These are phyloP conservation scores for Megatriorchis doriae DNA, from an alignment of 2,113 vertebrate genomes.

Conservation along the genomic window DNA sequence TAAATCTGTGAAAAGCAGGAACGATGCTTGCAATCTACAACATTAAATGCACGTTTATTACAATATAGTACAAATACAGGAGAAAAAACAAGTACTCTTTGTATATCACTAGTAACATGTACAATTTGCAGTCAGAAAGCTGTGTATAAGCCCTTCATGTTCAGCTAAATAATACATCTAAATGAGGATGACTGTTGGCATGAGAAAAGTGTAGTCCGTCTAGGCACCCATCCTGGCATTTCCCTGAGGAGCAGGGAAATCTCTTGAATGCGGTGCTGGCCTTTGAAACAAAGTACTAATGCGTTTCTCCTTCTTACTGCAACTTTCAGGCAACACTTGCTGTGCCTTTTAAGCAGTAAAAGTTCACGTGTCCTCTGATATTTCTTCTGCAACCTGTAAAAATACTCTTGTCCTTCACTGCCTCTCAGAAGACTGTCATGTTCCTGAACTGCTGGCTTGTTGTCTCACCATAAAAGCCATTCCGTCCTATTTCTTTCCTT, in stretches of 20 bases:
- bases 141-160: not conserved
- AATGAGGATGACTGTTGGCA: not conserved
- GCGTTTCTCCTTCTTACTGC: not conserved
- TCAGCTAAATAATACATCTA: not conserved
- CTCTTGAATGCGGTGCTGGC: accelerated
- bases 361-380: not conserved
- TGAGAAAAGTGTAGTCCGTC: not conserved
- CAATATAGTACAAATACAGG: not conserved
- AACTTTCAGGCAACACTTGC: not conserved
- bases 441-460: not conserved
- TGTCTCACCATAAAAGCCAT: not conserved
- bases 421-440: accelerated
- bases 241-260: not conserved
- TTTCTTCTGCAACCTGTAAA: not conserved
- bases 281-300: not conserved
- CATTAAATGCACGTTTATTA: not conserved
- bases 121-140: not conserved
- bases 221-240: not conserved
- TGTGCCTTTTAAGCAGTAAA: not conserved
- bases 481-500: not conserved
- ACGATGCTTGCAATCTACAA: not conserved
- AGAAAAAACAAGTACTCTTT: not conserved
- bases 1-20: not conserved
- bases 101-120: accelerated
- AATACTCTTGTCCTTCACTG: not conserved